Base-by-base conservation (phyloP, 2,888 invertebrate species). In the Ametastegia equiseti region DNA sequence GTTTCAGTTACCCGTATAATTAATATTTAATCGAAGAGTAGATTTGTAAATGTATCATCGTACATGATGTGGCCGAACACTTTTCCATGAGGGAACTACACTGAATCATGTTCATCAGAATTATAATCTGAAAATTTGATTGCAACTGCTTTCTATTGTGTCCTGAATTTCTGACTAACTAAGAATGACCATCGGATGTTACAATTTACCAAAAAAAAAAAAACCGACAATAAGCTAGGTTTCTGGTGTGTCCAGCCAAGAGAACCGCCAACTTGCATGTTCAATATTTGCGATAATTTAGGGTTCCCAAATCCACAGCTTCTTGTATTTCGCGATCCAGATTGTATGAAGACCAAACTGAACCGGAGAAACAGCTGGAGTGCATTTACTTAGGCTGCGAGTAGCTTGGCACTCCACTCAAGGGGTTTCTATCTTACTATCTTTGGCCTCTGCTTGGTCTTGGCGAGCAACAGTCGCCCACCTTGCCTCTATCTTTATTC, bases 311-410 rank as follows among this genome's bases (percentile, higher is more conserved):
- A 45, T 71, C 30, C 33, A 23, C 39, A 30, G 27, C 27, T 23
- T 15, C 30, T 71, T 47, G 45, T 15, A 47, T 45, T 71, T 47
- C 23, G 27, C 80, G 85, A 73, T 60, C 45, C 60, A 88, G 87
- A 89, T 78, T 39, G 39, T 75, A 78, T 30, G 27, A 78, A 63
- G 78, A 85, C 83, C 82, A 87, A 87, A 87, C 88, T 57, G 86
- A 87, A 85, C 86, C 85, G 85, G 83, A 82, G 86, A 88, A 90
- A 88, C 89, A 88, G 90, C 87, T 88, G 86, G 88, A 89, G 89
- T 89, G 89, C 89, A 90, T 90, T 90, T 90, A 89, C 89, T 89
- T 89, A 86, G 88, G 88, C 89, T 88, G 87, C 87, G 84, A 85
- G 86, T 86, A 89, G 85, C 86, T 88, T 86, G 88, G 89, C 89